Base-by-base conservation (phyloP, 2,113 vertebrate genomes). In the Seriola rivoliana region DNA sequence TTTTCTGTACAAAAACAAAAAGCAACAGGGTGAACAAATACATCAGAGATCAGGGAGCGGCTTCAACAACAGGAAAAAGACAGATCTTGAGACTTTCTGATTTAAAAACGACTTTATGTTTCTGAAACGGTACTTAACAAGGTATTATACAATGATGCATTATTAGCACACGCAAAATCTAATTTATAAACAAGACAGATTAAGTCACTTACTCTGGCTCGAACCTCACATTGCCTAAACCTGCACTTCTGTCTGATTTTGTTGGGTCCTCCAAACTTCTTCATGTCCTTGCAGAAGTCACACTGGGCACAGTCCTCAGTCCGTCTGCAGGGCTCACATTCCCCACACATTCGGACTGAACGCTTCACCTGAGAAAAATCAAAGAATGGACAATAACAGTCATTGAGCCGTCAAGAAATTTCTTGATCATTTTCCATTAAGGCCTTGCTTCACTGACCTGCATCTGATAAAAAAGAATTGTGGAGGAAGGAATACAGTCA, bases 281-380 rank as follows among this genome's bases (percentile, higher is more conserved):
- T 99, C 98, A 99, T 99, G 95, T 99, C 98, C 32, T 97, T 96
- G 82, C 98, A 99, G 92, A 99, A 99, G 85, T 99, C 98, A 71
- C 98, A 99, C 73, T 97, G 96, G 0, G 97, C 96, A 42, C 98
- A 99, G 91, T 99, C 98, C 79, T 98, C 98, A 0, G 97, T 98
- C 10, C 97, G 94, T 23, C 95, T 92, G 82, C 98, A 99, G 0
- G 97, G 97, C 88, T 99, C 98, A 25, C 98, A 99, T 82, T 99
- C 97, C 0, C 98, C 97, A 8, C 98, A 99, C 98, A 99, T 99
- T 0, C 98, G 95, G 0, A 97, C 97, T 0, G 97, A 98, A 4
- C 97, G 95, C 91, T 99, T 99, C 38, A 99, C 95, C 95, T 98
- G 87, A 12, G 84, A 57, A 14, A 71, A 73, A 55, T 57, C 12